Evolutionary conservation across 2,888 invertebrate genomes (phyloP), one percentile per base, ranked within the genome.

Genomic region (Neoitamus cyanurus): DNA sequence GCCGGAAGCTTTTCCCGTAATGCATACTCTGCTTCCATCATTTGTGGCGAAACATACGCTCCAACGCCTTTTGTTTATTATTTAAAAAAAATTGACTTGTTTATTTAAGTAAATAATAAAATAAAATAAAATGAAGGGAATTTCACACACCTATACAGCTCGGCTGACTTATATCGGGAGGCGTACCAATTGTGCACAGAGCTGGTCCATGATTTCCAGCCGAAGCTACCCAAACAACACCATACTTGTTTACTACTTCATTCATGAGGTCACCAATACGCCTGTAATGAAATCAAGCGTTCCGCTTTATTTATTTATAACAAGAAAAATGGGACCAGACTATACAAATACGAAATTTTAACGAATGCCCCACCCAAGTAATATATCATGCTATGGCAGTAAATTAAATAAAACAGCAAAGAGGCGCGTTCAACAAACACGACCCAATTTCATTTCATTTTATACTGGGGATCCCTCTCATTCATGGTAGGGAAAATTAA

Each of bases 1-100:
- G 95, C 96, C 25, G 96, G 94, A 87, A 96, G 92, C 90, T 95
- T 95, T 89, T 96, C 94, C 72, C 97, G 93, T 92, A 99, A 93
- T 0, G 98, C 96, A 92, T 99, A 99, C 90, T 98, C 97, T 1
- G 98, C 97, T 82, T 95, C 93, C 97, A 98, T 98, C 98, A 99
- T 99, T 89, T 98, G 97, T 0, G 98, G 97, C 0, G 98, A 98
- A 86, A 99, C 97, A 92, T 98, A 99, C 13, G 99, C 99, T 20
- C 98, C 99, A 83, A 99, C 97, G 85, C 96, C 95, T 94, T 89
- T 15, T 83, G 13, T 28, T 70, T 83, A 70, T 83, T 30, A 72
- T 42, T 20, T 68, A n/a, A 31, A 28, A 15, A n/a, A 46, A 46
- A 25, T 25, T 58, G 58, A 58, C 58, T 58, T 58, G 15, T 58